These are phyloP conservation scores for Macrochelys suwanniensis DNA, from an alignment of 2,797 vertebrate genomes.

Conservation along the genomic window DNA sequence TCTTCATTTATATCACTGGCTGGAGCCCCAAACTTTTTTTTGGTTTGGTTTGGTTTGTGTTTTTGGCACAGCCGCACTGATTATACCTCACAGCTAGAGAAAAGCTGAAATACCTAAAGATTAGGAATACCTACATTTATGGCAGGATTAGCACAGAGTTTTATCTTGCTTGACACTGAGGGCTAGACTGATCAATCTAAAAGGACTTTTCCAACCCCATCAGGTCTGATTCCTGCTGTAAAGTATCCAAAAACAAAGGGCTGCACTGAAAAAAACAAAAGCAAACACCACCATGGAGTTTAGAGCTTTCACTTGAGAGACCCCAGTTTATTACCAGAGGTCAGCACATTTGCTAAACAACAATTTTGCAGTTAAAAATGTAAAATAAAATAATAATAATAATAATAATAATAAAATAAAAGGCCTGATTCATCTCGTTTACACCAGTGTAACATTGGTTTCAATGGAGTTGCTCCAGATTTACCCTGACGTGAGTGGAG, in stretches of 20 bases:
- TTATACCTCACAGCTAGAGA: slow-evolving; percentile 25
- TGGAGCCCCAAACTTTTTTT: background rate
- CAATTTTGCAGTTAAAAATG: background rate
- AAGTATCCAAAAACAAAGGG: slow-evolving; percentile 39
- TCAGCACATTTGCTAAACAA: background rate
- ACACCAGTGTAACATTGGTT: slow-evolving; percentile 1
- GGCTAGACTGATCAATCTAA: slow-evolving; percentile 31
- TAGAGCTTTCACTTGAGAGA: background rate
- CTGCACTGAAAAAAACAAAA: background rate
- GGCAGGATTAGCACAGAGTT: slow-evolving; percentile 46
- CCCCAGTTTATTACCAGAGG: background rate
- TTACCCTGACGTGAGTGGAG: background rate
- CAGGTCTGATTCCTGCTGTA: slow-evolving; percentile 32
- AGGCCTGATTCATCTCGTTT: background rate
- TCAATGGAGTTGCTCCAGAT: background rate
- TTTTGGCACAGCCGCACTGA: slow-evolving; percentile 13
- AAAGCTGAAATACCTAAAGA: slow-evolving; percentile 50
- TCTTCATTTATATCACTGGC: background rate
- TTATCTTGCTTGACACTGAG: slow-evolving; percentile 39
- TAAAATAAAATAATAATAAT: background rate
- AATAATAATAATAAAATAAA: background rate
- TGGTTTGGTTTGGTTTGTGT: background rate
- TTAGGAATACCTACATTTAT: slow-evolving; percentile 62
- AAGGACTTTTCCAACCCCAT: slow-evolving; percentile 41
- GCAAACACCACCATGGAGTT: background rate